Conservation (phyloP, 2,888 invertebrate species). For the Mimas tiliae region DNA sequence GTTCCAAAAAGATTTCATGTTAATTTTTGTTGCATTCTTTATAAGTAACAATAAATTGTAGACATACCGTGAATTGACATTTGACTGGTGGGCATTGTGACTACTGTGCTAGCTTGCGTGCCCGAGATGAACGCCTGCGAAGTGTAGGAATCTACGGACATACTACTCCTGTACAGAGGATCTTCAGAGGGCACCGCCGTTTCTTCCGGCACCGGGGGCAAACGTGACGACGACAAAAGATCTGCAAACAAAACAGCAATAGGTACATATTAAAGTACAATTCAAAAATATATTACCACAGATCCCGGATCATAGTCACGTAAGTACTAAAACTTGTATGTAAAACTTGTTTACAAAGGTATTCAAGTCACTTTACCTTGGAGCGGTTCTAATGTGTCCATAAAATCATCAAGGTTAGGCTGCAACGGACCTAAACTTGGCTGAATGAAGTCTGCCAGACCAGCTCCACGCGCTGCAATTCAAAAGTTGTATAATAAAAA, state of each 20-base stretch:
- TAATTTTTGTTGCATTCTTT: neutral
- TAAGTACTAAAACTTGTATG: no score
- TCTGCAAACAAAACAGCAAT: slow-evolving; percentile 50
- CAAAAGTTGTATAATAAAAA: slow-evolving; percentile 9
- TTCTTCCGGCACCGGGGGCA: slow-evolving; percentile 87
- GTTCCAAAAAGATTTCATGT: neutral
- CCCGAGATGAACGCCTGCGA: slow-evolving; percentile 61
- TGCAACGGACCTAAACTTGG: slow-evolving; percentile 98
- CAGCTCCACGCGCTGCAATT: slow-evolving; percentile 91
- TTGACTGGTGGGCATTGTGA: slow-evolving; percentile 76
- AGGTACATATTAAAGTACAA: neutral
- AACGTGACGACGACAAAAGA: slow-evolving; percentile 72
- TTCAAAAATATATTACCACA: no score
- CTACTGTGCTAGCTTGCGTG: slow-evolving; percentile 54
- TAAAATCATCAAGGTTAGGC: slow-evolving; percentile 97
- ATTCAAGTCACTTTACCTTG: slow-evolving; percentile 89
- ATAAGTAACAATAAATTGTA: neutral
- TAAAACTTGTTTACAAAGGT: no score
- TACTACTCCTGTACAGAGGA: slow-evolving; percentile 73
- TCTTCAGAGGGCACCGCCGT: slow-evolving; percentile 79
- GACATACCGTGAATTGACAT: slow-evolving; percentile 74
- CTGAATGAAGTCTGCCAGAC: slow-evolving; percentile 98
- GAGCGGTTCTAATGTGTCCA: slow-evolving; percentile 94
- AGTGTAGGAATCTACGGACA: slow-evolving; percentile 73
- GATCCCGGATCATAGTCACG: no score